These are phyloP conservation scores for Phyllostomus hastatus DNA, from an alignment of 2,113 vertebrate genomes.

Conservation along the genomic window DNA sequence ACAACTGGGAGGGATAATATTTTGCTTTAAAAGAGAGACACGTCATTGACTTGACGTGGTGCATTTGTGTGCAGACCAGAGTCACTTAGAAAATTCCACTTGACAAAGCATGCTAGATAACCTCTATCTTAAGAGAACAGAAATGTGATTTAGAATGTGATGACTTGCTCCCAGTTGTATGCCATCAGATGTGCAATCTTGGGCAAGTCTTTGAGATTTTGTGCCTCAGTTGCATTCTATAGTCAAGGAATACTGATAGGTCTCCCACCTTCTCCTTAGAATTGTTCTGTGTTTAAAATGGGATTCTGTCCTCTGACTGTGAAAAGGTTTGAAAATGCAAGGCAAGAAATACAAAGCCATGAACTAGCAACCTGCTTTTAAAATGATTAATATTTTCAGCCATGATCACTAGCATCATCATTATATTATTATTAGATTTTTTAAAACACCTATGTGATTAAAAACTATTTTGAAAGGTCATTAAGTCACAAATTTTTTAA, in stretches of 20 bases:
- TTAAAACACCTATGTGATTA: not conserved
- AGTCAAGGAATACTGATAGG: not conserved
- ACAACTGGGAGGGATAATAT: constrained; percentile 45
- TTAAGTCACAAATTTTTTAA: not conserved
- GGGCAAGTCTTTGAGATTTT: not conserved
- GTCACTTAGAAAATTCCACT: constrained; percentile 65
- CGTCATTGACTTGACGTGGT: constrained; percentile 65
- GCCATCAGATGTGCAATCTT: not conserved
- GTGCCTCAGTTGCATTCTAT: accelerated
- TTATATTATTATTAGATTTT: too few species aligned
- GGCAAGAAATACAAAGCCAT: not conserved
- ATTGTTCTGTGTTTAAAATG: not conserved
- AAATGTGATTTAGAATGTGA: not conserved
- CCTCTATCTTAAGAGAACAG: constrained; percentile 37
- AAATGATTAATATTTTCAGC: accelerated
- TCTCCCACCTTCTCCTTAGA: not conserved
- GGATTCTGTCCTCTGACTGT: not conserved
- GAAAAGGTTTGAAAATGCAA: not conserved
- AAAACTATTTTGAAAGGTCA: not conserved
- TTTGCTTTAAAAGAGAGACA: constrained; percentile 74
- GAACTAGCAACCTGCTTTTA: not conserved
- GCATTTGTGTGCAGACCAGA: constrained; percentile 68
- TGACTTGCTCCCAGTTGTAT: not conserved
- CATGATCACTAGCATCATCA: accelerated
- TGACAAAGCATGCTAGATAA: constrained; percentile 18